Base-by-base conservation (phyloP, 1,140 invertebrate species). In the Himalopsyche phryganea region DNA sequence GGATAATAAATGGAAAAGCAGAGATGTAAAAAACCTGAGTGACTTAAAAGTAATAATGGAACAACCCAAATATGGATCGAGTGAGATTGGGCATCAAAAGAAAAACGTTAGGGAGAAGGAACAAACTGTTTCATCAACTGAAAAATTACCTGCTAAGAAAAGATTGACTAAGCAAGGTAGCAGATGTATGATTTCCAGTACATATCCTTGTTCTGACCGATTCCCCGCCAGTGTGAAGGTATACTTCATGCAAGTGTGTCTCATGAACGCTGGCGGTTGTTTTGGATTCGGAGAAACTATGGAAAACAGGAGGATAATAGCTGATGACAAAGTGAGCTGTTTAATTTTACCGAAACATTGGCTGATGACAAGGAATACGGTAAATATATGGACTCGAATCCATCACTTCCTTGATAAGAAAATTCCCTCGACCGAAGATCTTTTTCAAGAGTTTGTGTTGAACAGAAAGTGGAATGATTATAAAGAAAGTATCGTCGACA, bases 381-480 rank as follows among this genome's bases (percentile, higher is more conserved):
- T 81, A 1, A 84, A 84, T 58, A 81, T 85, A 35, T 85, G 83
- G 84, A 75, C 76, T 20, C 72, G 80, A 19, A 81, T 85, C 17
- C 77, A 79, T 65, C 70, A 81, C 48, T 85, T 81, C 63, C 67
- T 86, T 23, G 76, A 82, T 42, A 79, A 73, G 10, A 81, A 81
- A 64, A 83, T 83, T 61, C 83, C 83, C 0, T 75, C 69, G 1
- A 78, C 77, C 10, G 71, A 81, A 56, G 65, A 79, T 64, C 66
- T 85, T 1, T 83, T 82, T 61, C 66, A 80, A 46, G 70, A 77
- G 36, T 85, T 81, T 50, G 65, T 81, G 0, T 65, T 70, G 2
- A 71, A 79, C 42, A 72, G 76, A 52, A 77, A 71, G 65, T 86
- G 83, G 82, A 66, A 69, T 11, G 70, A 76, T 5, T 81, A 80